Base-by-base conservation (phyloP, 1,140 invertebrate genomes). In the Ips typographus region DNA sequence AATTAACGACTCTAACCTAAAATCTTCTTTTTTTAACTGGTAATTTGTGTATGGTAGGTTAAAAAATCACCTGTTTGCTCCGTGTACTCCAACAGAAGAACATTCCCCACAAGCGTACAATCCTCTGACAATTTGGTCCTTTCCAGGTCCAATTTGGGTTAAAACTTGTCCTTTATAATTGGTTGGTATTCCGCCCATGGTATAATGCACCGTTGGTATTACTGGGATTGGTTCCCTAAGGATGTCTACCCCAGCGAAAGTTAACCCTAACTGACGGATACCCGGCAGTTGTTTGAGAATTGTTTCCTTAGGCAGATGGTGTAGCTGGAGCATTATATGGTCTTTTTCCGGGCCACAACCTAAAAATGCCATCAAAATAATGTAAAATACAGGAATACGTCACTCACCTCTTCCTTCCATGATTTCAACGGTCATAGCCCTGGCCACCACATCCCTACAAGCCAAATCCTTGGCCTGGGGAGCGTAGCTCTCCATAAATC, bases 401-500 rank as follows among this genome's bases (percentile, higher is more conserved):
- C 37, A n/a, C 36, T 22, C 40, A 44, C 97, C 96, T 81, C 70
- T 56, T 2, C 95, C 98, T 83, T 99, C 97, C 81, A 95, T 87
- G 72, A 99, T 99, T 84, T 99, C 98, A 69, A 99, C 90, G 1
- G 97, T 98, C 91, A 98, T 98, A 1, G 96, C 90, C 39, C 98
- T 84, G 2, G 95, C 98, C 2, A 99, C 98, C 36, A 99, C 96
- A 83, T 99, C 98, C 73, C 97, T 86, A 6, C 95, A 98, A 41
- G 98, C 98, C 41, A 99, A 84, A 87, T 99, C 98, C 83, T 99
- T 99, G 6, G 97, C 98, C 68, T 94, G 94, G 0, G 98, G 98
- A 1, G 98, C 98, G 84, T 99, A 98, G 68, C 95, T 86, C 83
- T 99, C 97, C 98, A 99, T 99, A 81, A 98, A 99, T 60, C 97